A percentile compares a stretch with the other conserved stretches of the same genome.
Evolutionary conservation across 2,888 invertebrate genomes (phyloP).

Genomic region (Latrodectus hesperus): DNA sequence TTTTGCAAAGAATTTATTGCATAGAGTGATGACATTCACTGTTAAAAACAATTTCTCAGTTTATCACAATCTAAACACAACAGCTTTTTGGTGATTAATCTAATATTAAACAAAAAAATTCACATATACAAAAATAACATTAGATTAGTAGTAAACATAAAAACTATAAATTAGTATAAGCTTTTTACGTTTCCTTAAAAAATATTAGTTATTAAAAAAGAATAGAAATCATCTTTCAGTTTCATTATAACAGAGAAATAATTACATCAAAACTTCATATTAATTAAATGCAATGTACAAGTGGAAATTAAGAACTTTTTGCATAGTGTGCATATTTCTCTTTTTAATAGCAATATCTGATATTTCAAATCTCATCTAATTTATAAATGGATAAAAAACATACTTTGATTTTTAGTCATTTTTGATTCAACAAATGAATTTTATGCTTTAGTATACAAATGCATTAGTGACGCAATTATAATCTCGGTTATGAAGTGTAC

Average conservation of each 20-base stretch:
- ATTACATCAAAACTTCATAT: neutral
- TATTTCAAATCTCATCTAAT: constrained; percentile 8
- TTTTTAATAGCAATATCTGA: constrained; percentile 12
- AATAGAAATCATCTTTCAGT: neutral
- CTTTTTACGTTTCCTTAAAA: neutral
- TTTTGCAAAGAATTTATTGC: no score
- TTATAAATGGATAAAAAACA: constrained; percentile 51
- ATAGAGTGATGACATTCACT: no score
- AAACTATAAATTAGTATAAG: no score
- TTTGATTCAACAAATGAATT: constrained; percentile 14
- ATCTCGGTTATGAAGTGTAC: neutral
- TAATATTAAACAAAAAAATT: no score
- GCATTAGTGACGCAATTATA: neutral
- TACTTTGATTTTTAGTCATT: constrained; percentile 51
- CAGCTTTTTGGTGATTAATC: no score
- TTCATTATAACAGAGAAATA: neutral
- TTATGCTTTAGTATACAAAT: neutral
- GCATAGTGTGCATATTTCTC: constrained; percentile 23
- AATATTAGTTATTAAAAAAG: neutral
- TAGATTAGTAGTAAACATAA: no score
- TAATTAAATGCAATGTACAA: neutral
- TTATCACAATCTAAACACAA: no score
- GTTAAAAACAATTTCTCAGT: no score
- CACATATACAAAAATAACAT: no score
- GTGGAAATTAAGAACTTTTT: constrained; percentile 29